A percentile compares a stretch with the other conserved stretches of the same genome.
phyloP scores from a whole-genome alignment of 2,797 vertebrate genomes.

The Parambassis ranga region DNA sequence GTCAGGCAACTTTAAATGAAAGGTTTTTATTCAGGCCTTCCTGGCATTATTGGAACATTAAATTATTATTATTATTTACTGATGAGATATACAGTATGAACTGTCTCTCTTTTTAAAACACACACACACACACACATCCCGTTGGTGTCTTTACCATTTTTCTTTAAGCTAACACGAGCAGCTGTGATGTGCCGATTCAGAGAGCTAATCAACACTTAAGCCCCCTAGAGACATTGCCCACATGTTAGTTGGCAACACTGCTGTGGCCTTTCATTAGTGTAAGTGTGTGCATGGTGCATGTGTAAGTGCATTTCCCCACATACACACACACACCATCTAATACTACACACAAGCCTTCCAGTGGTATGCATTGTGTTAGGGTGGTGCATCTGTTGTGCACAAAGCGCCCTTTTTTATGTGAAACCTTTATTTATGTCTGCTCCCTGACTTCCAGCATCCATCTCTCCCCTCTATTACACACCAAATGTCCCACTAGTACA shows the following conservation, averaged over 20 bases:
- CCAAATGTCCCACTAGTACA: neutral
- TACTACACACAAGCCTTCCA: neutral
- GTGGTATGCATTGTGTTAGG: neutral
- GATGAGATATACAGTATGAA: neutral
- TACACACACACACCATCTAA: neutral
- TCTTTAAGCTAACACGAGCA: neutral
- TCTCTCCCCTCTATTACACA: neutral
- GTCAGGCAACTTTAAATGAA: too few relatives aligned
- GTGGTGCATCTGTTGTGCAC: neutral
- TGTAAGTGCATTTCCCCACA: neutral
- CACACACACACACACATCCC: neutral
- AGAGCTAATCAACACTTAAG: conserved; percentile 22
- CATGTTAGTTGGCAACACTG: conserved; percentile 10
- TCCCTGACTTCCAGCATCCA: neutral
- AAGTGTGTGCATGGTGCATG: neutral
- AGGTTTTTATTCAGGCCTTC: neutral
- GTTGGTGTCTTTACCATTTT: neutral
- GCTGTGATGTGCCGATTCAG: conserved; percentile 13
- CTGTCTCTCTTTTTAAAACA: neutral
- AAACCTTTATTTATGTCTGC: neutral
- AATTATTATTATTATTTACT: neutral
- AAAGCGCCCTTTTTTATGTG: neutral
- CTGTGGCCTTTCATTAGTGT: neutral
- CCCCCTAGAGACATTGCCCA: conserved; percentile 9
- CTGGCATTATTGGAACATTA: neutral